Base-by-base conservation (phyloP, 1,140 invertebrate species). In the Tetranychus cinnabarinus region DNA sequence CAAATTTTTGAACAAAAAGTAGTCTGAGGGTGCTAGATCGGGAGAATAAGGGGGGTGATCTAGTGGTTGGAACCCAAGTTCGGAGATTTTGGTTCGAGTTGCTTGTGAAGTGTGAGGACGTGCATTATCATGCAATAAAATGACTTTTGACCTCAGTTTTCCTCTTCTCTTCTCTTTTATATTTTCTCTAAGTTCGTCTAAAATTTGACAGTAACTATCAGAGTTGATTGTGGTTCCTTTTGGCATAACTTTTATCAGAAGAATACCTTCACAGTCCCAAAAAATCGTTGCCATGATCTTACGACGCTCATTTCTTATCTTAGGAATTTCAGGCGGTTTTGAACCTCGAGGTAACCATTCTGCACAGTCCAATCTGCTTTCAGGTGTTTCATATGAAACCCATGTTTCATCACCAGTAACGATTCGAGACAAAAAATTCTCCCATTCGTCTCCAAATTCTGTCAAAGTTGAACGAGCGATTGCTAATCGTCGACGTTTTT, bases 221-320 rank as follows among this genome's bases (percentile, higher is more conserved):
- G 56, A 45, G 55, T 64, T 64, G 50, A 65, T 39, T 15, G 61
- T 60, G 2, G 64, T 1, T 33, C 64, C 62, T 2, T 50, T 50
- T 58, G 12, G 31, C 45, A 64, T 50, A 37, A 60, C n/a, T 13
- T 65, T 39, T 57, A 52, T 59, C 47, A 59, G 35, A 31, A 56
- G 31, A 39, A 60, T 47, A n/a, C 58, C 58, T 64, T 65, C 50
- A 48, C 45, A 60, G 42, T 65, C 60, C 39, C 58, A 62, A 58
- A 45, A 65, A 56, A 63, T 42, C 46, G 54, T 59, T n/a, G 62
- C 42, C 62, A 61, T 63, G 7, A 5, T 63, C 37, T 65, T 63
- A 15, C 52, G 52, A 12, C 8, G 10, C 6, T 54, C 15, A 15
- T 15, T 10, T 10, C 45, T 7, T 7, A 46, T 7, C 15, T 46